Base-by-base conservation (phyloP, 2,888 invertebrate species). In the Caenorhabditis sp. region DNA sequence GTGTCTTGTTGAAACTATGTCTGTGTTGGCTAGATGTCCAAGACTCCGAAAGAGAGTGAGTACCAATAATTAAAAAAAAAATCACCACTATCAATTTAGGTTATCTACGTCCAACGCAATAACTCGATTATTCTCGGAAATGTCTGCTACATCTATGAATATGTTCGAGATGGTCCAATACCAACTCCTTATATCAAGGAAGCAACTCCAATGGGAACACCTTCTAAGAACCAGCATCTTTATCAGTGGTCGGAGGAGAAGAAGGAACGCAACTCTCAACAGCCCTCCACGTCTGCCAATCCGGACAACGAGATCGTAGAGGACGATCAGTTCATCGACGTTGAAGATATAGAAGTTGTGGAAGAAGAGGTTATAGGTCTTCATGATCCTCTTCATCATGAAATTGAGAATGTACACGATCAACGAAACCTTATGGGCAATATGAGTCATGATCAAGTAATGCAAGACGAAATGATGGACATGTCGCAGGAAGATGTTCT, bases 91-190 rank as follows among this genome's bases (percentile, higher is more conserved):
- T 54, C 14, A 0, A 12, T 31, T n/a, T 2, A 58, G 58, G 75
- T 86, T 16, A 51, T 87, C 6, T 86, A 87, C 49, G 75, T 86
- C 6, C 86, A 86, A 70, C 41, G 79, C 14, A 73, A 84, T 69
- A 86, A 85, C 51, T 63, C 77, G 14, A 63, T 75, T 7, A 75
- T 85, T 4, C 59, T 87, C 16, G 87, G 87, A 54, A 80, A 80
- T 54, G 86, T 87, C 2, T 83, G 83, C 54, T 87, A 75, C 56
- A 85, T 86, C 26, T 88, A 88, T 63, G 88, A 88, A 41, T 88
- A 86, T 76, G 85, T 87, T 56, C 75, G 82, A 6, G 85, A 86
- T 4, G 88, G 88, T 10, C 85, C 85, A 0, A 28, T 85, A 5
- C 87, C 88, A 2, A 59, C 12, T 14, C 63, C 80, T 10, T 72